phyloP scores from a whole-genome alignment of 2,797 vertebrate genomes.

The Dallia pectoralis region DNA sequence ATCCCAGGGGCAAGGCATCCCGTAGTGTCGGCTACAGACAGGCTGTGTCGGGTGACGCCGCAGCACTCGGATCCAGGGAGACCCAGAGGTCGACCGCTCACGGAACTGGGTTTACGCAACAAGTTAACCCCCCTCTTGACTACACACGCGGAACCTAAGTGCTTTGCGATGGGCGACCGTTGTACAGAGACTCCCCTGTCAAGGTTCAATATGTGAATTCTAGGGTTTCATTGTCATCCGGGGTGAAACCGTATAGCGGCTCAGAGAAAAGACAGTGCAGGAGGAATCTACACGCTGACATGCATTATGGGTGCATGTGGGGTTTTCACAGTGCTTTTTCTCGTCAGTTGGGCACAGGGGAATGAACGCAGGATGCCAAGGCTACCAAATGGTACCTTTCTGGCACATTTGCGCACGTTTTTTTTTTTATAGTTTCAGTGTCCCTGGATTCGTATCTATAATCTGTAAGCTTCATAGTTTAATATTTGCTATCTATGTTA shows the following conservation, averaged over 20 bases:
- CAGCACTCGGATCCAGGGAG: conserved; percentile 1
- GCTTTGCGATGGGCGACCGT: conserved; percentile 51
- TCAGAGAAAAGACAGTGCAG: background rate
- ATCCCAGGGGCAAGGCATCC: background rate
- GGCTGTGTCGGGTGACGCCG: conserved; percentile 2
- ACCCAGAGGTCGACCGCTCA: conserved; percentile 11
- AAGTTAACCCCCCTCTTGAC: background rate
- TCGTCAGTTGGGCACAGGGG: background rate
- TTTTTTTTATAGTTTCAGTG: background rate
- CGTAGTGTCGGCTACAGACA: conserved; percentile 8
- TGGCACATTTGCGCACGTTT: background rate
- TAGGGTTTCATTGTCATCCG: background rate
- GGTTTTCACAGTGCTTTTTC: conserved; percentile 11
- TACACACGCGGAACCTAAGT: conserved; percentile 64
- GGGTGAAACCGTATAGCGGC: conserved; percentile 5
- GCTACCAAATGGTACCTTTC: background rate
- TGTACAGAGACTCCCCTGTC: conserved; percentile 55
- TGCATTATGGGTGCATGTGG: conserved; percentile 6
- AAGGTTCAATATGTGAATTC: conserved; percentile 14
- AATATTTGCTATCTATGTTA: conserved; percentile 37
- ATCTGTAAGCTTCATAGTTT: conserved; percentile 22
- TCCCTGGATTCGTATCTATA: conserved; percentile 14
- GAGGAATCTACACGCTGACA: conserved; percentile 10
- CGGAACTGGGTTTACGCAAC: background rate
- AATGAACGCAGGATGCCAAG: background rate